phyloP scores from a whole-genome alignment of 2,888 invertebrate genomes.

The Cancer borealis region DNA sequence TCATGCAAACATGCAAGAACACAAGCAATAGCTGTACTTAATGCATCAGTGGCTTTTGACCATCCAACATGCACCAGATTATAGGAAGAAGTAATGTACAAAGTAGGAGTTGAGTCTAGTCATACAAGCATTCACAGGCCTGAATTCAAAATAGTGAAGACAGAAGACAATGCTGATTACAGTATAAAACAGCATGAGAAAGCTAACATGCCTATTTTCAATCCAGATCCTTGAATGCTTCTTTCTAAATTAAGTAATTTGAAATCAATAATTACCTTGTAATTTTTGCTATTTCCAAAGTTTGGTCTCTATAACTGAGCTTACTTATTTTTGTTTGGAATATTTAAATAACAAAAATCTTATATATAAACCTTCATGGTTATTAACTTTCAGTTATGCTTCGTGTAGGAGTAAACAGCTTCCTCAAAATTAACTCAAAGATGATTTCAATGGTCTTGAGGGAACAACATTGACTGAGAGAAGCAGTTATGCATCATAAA shows the following conservation, averaged over 20 bases:
- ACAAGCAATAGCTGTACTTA: not conserved
- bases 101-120: not conserved
- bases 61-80: not conserved
- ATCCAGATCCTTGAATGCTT: constrained; percentile 26
- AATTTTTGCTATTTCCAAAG: constrained; percentile 2
- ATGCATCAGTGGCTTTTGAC: not conserved
- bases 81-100: not conserved
- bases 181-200: not conserved
- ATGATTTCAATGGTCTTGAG: constrained; percentile 6
- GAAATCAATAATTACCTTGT: not conserved
- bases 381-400: not conserved
- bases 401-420: constrained; percentile 18
- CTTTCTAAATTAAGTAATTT: not conserved
- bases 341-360: not conserved
- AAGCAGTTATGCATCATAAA: constrained; percentile 56
- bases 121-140: not conserved
- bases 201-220: not conserved
- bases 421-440: not conserved
- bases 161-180: not conserved
- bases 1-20: constrained; percentile 36
- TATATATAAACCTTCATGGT: not conserved
- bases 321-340: not conserved
- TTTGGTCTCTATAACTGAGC: not conserved
- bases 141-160: not conserved
- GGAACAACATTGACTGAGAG: constrained; percentile 35